Percentiles rank a stretch among this genome's conserved stretches.
Conservation (phyloP, 2,113 vertebrate species). For the Aegithalos caudatus region DNA sequence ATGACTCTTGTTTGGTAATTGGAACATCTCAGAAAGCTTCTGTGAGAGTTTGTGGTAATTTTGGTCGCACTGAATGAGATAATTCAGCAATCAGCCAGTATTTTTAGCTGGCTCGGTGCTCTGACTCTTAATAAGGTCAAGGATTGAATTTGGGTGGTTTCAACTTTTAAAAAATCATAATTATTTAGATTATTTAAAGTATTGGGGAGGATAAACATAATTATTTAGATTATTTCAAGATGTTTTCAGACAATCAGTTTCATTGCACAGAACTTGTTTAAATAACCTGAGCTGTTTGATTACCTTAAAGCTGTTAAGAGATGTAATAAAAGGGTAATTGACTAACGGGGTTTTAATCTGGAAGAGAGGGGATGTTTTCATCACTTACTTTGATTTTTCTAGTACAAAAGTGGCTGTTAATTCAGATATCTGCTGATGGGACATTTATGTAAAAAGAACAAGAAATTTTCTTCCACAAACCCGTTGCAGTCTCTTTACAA, state of each 20-base stretch:
- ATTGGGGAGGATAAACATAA: not conserved
- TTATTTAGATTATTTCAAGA: not conserved
- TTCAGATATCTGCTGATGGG: not conserved
- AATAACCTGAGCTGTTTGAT: not conserved
- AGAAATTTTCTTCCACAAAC: not conserved
- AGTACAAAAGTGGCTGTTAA: not conserved
- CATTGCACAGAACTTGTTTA: not conserved
- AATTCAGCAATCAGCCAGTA: not conserved
- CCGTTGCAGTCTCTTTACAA: not conserved
- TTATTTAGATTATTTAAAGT: not conserved
- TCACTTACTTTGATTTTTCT: not conserved
- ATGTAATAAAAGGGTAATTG: not conserved
- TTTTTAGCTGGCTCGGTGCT: not conserved
- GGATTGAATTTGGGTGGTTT: not conserved
- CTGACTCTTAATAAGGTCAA: not conserved
- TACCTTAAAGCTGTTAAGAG: not conserved
- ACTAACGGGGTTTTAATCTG: not conserved
- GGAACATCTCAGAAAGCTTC: constrained; percentile 18
- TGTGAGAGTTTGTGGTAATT: not conserved
- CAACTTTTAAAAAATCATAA: rapidly evolving
- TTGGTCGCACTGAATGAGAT: not conserved
- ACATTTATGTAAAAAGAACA: not conserved
- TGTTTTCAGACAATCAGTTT: not conserved
- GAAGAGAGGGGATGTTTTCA: not conserved
- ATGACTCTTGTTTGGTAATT: not conserved